Evolutionary conservation across 2,113 vertebrate genomes (phyloP), one percentile per base, ranked within the genome.

Genomic region (Procavia capensis): DNA sequence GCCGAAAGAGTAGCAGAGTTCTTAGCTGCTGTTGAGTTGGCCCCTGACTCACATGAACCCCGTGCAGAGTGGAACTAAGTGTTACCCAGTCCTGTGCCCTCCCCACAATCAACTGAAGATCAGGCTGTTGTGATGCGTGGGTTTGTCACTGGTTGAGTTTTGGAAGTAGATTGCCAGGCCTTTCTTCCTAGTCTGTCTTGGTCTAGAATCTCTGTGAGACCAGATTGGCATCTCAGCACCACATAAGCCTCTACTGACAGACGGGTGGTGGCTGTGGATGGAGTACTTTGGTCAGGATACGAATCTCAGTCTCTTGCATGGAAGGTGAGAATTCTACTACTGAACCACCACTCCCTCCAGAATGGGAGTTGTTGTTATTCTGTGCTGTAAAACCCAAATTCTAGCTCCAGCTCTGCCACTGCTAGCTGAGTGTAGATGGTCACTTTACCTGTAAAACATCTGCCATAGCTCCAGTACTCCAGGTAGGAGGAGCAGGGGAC

Each of bases 401-500:
- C 45, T 83, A 45, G 34, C 19, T 64, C 64, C 24, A 22, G 36
- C 29, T 27, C 47, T 29, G 82, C 39, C 39, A 27, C 3, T 19
- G 2, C 45, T 24, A n/a, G 61, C 43, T 43, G 6, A 13, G 6
- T 13, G 20, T 5, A 16, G 45, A 82, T 25, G 47, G 36, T 24
- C 27, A 13, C 59, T 70, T 74, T 36, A 43, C 20, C 80, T 84
- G 1, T 47, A 24, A 66, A 75, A 70, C 2, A 5, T 70, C 13
- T 4, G 2, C 17, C 59, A 10, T 2, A 0, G 27, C 50, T 64
- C 9, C 43, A 57, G 34, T 43, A 63, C 72, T 72, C 57, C 34
- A 25, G 0, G 1, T 2, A 54, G 29, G 24, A 41, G 29, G 5
- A 4, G 39, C 31, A 8, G 72, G 1, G 3, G 25, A 31, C 34